Evolutionary conservation across 2,113 vertebrate species (phyloP), one percentile per base, ranked within the genome.

Genomic region (Actenoides lindsayi): DNA sequence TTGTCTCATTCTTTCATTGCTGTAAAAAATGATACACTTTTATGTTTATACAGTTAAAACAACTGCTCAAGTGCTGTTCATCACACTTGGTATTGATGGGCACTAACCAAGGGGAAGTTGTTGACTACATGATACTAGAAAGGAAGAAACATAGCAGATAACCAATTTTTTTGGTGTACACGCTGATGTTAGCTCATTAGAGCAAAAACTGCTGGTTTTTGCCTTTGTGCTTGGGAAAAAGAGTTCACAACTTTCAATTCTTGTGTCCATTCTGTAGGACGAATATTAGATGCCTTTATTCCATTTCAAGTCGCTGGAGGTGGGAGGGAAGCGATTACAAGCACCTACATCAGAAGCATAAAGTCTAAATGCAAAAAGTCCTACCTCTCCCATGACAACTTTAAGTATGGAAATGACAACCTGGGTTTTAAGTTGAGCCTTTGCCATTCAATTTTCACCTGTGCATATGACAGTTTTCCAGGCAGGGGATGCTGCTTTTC

Each of bases 61-160:
- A 89, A 83, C 25, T 44, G 42, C 35, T 89, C 51, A 23, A 4
- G 5, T 42, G 48, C 51, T 83, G 31, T 65, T 86, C 39, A 65
- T 60, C 73, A 59, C 16, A 35, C 46, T 63, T 73, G 46, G 23
- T 76, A 57, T 37, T 39, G 17, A 54, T 51, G 42, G 15, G 11
- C 8, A 10, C 63, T 68, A 80, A 68, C 10, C 28, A 62, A 83
- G 21, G 67, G 33, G 57, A 94, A 69, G 65, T 44, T 89, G 65
- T 81, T 94, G 80, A 81, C 46, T 91, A 83, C 76, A 71, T 35
- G 80, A 84, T 77, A 59, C 37, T 70, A 79, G 83, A 90, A 92
- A 87, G 90, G 51, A 93, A 82, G 85, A 77, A 71, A 79, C 31
- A 25, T 71, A 93, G 73, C 62, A 96, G 73, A 81, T 78, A 93